A percentile compares a stretch with the other conserved stretches of the same genome.
These are phyloP conservation scores for Perca fluviatilis DNA, from an alignment of 2,113 vertebrate species.

Conservation along the genomic window DNA sequence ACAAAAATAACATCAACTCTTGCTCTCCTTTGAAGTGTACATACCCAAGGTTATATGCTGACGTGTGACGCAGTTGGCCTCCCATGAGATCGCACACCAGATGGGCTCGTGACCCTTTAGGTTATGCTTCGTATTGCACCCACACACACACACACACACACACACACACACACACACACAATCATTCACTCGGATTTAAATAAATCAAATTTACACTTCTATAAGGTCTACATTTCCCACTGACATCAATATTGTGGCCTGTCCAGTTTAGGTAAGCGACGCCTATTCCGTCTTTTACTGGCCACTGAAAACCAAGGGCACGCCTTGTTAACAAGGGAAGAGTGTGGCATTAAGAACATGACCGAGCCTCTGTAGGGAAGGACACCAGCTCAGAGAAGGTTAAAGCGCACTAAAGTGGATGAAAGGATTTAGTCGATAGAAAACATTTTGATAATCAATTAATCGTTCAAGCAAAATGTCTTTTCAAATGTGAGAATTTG, in stretches of 20 bases:
- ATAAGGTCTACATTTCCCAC: slow-evolving; percentile 4
- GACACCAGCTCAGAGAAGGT: not conserved
- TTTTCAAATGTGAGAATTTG: no score
- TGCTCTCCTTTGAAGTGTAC: slow-evolving; percentile 12
- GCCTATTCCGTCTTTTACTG: slow-evolving; percentile 9
- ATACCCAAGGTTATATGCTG: slow-evolving; percentile 33
- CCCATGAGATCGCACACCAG: slow-evolving; percentile 53
- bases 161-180: slow-evolving; percentile 5
- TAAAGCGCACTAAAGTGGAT: not conserved
- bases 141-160: slow-evolving; percentile 4
- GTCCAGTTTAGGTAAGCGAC: not conserved
- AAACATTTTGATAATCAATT: not conserved
- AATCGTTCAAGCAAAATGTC: no score
- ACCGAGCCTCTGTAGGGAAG: not conserved
- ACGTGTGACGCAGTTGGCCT: slow-evolving; percentile 8
- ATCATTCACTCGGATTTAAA: slow-evolving; percentile 42
- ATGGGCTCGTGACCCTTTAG: slow-evolving; percentile 50
- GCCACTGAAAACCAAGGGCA: slow-evolving; percentile 1
- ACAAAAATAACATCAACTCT: not conserved
- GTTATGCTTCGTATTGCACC: slow-evolving; percentile 15
- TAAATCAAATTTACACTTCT: slow-evolving; percentile 33
- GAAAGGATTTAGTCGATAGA: not conserved
- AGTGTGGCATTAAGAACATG: not conserved
- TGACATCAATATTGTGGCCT: slow-evolving; percentile 40
- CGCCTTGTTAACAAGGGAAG: not conserved